Evolutionary conservation across 2,888 invertebrate species (phyloP), one percentile per base, ranked within the genome.

Genomic region (Leptothorax acervorum): DNA sequence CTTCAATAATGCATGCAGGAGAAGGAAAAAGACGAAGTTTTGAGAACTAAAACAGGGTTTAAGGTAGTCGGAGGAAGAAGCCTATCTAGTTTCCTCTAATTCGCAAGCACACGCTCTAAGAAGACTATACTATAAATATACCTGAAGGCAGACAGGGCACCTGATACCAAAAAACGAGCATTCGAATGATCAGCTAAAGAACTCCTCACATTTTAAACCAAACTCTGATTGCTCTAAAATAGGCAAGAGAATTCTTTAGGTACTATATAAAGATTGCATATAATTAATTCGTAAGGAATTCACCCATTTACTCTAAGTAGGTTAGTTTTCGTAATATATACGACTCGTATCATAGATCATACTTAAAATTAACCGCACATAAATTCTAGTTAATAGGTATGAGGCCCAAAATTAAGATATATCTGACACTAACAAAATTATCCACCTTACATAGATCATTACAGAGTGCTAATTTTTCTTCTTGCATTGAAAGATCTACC

Each of bases 181-280:
- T 90, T 87, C 88, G 86, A 86, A 91, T 90, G 88, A 91, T 91
- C 88, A 89, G 91, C 91, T 92, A 86, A 92, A 91, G 92, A 92
- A 93, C 91, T 90, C 91, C 12, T 93, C 89, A 92, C 90, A 91
- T 91, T 87, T 86, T 88, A 86, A 83, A 82, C 79, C 35, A 60
- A 85, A 31, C 60, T 60, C 31, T 60, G 76, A 85, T 87, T 62
- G 28, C 53, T 78, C 12, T 39, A 39, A 63, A 42, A 55, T 8
- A 23, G 28, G 42, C 5, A 18, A 18, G 11, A n/a, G 5, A 76
- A 57, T 55, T 68, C 55, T 45, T 55, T n/a, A 55, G 42, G 12
- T 15, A 18, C 53, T 42, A 45, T 18, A 75, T 65, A 23, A 68
- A 57, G n/a, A 55, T n/a, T 55, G 28, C 31, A 35, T n/a, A 65